Conservation (phyloP, 2,797 vertebrate genomes). For the Acipenser oxyrinchus region DNA sequence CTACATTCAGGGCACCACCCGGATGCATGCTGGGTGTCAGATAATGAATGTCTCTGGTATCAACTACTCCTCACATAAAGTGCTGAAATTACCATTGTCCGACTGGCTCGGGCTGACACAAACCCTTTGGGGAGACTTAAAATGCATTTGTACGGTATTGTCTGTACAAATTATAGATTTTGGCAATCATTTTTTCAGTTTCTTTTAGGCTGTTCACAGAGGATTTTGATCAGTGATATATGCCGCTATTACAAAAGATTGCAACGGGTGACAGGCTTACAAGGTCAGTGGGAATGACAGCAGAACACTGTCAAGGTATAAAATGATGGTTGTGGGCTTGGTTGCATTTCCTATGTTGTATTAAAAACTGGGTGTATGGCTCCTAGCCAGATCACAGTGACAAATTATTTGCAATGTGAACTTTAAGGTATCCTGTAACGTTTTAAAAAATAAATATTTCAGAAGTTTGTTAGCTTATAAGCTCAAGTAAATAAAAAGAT, state of each 20-base stretch:
- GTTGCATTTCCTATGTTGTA: conserved; percentile 23
- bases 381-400: no score
- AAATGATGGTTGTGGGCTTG: conserved; percentile 19
- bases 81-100: conserved; percentile 28
- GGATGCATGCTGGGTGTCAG: neutral
- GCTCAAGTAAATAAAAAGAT: no score
- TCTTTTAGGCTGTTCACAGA: conserved; percentile 33
- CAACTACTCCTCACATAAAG: conserved; percentile 26
- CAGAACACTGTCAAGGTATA: conserved; percentile 25
- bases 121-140: conserved; percentile 24
- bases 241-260: conserved; percentile 34
- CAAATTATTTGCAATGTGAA: no score
- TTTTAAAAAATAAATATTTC: no score
- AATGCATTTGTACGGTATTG: conserved; percentile 43
- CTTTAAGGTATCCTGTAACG: no score
- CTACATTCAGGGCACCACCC: neutral
- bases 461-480: no score
- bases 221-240: conserved; percentile 32
- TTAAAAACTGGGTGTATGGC: conserved; percentile 19
- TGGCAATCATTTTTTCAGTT: conserved; percentile 47
- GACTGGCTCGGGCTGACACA: conserved; percentile 23
- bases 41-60: conserved; percentile 11
- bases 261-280: conserved; percentile 31
- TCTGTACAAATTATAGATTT: conserved; percentile 47
- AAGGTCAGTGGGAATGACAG: conserved; percentile 38